Conservation (phyloP, 2,888 invertebrate genomes). For the Lacanobia oleracea region DNA sequence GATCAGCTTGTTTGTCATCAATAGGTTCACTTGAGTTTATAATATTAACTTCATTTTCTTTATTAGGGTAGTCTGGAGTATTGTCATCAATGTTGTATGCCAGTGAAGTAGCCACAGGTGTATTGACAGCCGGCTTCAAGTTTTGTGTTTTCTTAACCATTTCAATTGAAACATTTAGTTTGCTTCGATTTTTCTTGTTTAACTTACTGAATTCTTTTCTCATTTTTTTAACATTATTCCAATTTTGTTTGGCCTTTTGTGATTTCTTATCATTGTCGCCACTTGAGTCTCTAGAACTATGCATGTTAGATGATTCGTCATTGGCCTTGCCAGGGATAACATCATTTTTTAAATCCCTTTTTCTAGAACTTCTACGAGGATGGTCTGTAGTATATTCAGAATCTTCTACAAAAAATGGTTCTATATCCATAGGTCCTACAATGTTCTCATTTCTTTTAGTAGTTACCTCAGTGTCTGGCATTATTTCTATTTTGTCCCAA, state of each 20-base stretch:
- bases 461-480: slow-evolving; percentile 76
- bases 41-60: slow-evolving; percentile 45
- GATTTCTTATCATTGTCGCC: slow-evolving; percentile 74
- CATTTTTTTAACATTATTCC: slow-evolving; percentile 87
- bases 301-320: slow-evolving; percentile 69
- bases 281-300: slow-evolving; percentile 72
- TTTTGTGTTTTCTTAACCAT: slow-evolving; percentile 82
- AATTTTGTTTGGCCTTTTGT: slow-evolving; percentile 78
- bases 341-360: slow-evolving; percentile 72
- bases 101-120: slow-evolving; percentile 55
- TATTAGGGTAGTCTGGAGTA: slow-evolving; percentile 69
- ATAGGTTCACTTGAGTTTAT: slow-evolving; percentile 24
- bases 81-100: slow-evolving; percentile 78
- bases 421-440: slow-evolving; percentile 78
- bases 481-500: slow-evolving; percentile 86
- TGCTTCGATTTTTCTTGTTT: slow-evolving; percentile 81
- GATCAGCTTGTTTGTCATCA: slow-evolving; percentile 16
- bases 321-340: slow-evolving; percentile 61
- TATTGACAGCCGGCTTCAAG: slow-evolving; percentile 58
- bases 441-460: slow-evolving; percentile 74
- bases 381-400: slow-evolving; percentile 77
- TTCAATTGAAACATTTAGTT: slow-evolving; percentile 87
- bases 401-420: slow-evolving; percentile 76
- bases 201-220: slow-evolving; percentile 86
- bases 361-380: slow-evolving; percentile 83